These are phyloP conservation scores for Protobothrops mucrosquamatus DNA, from an alignment of 2,113 vertebrate genomes.

Conservation along the genomic window DNA sequence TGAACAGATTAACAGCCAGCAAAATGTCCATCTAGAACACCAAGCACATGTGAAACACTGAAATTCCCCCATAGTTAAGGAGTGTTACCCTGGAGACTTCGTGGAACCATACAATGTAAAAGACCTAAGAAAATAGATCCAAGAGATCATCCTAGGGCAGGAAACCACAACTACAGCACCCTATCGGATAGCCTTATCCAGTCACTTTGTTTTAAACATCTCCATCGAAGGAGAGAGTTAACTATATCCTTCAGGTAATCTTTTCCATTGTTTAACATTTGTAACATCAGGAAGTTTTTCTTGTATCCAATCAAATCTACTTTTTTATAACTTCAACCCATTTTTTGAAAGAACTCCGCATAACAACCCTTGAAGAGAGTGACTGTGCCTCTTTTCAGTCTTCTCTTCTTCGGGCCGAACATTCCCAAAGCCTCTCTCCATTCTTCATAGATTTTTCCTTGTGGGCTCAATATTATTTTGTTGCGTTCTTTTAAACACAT, in stretches of 20 bases:
- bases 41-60: not conserved
- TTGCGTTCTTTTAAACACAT: not conserved
- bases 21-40: not conserved
- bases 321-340: not conserved
- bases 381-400: not conserved
- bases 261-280: not conserved
- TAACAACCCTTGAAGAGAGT: not conserved
- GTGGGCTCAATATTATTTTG: not conserved
- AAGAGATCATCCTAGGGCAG: too few species aligned
- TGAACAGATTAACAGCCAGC: not conserved
- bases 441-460: not conserved
- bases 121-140: not conserved
- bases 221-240: not conserved
- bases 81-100: not conserved
- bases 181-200: not conserved
- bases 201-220: not conserved
- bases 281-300: not conserved
- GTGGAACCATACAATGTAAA: not conserved
- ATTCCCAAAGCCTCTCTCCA: not conserved
- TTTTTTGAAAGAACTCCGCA: not conserved
- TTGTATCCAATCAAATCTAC: not conserved
- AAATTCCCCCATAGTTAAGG: not conserved
- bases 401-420: not conserved
- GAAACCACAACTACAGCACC: too few species aligned
- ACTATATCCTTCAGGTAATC: not conserved